Evolutionary conservation across 2,888 invertebrate species (phyloP).

Genomic region (Erpobdella octoculata): DNA sequence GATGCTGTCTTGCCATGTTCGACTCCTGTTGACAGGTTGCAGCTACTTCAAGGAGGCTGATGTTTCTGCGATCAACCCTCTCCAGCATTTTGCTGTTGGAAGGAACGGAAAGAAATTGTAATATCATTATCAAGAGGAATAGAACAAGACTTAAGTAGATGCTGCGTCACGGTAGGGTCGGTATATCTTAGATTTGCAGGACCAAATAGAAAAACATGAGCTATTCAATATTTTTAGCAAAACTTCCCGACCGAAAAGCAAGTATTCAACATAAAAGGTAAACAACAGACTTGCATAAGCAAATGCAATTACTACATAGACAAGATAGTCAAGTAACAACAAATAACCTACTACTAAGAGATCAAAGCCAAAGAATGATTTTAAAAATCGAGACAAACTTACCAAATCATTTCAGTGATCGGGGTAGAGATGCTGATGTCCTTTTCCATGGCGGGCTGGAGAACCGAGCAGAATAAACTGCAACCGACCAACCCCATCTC

Average conservation of each 20-base stretch:
- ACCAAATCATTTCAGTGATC: constrained; percentile 36
- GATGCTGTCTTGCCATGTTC: constrained; percentile 8
- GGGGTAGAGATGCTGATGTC: constrained; percentile 20
- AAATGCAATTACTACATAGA: background rate
- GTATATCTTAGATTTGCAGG: too few species aligned
- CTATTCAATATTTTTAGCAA: background rate
- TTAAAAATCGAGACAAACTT: too few species aligned
- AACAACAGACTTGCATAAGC: background rate
- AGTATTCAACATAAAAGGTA: background rate
- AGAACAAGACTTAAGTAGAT: too few species aligned
- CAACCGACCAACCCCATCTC: constrained; percentile 28
- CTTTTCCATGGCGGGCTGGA: constrained; percentile 28
- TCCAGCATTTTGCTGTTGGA: constrained; percentile 36
- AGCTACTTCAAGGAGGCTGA: constrained; percentile 34
- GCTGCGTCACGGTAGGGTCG: too few species aligned
- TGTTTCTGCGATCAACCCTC: constrained; percentile 31
- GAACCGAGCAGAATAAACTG: constrained; percentile 29
- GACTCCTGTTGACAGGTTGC: constrained; percentile 32
- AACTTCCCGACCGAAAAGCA: background rate
- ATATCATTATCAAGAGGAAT: too few species aligned
- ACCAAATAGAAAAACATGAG: background rate
- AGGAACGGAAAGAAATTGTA: background rate
- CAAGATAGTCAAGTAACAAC: background rate
- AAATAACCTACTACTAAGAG: too few species aligned
- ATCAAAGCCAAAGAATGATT: too few species aligned